These are phyloP conservation scores for Elephas maximus DNA, from an alignment of 2,113 vertebrate genomes.

Conservation along the genomic window DNA sequence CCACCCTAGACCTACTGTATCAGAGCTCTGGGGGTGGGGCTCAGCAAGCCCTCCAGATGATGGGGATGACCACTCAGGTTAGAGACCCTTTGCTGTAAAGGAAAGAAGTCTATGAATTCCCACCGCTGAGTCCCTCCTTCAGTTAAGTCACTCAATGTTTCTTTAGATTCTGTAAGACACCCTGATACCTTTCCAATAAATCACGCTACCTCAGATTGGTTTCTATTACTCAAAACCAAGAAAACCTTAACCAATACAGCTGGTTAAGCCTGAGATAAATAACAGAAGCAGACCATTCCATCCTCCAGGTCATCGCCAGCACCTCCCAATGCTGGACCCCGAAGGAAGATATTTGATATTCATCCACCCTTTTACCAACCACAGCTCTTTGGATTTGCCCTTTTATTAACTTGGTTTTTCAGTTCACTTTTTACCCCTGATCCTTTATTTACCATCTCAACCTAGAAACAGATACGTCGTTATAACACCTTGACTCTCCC, in stretches of 20 bases:
- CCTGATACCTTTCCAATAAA: slow-evolving; percentile 54
- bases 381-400: neutral
- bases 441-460: neutral
- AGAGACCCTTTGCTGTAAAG: neutral
- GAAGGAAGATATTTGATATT: neutral
- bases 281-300: neutral
- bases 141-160: neutral
- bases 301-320: neutral
- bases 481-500: neutral
- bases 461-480: neutral
- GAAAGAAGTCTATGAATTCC: neutral
- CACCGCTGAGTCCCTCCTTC: neutral
- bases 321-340: neutral
- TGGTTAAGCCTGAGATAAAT: neutral
- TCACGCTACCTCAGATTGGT: slow-evolving; percentile 46
- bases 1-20: neutral
- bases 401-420: slow-evolving; percentile 25
- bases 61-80: neutral
- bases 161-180: slow-evolving; percentile 41
- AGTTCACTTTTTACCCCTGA: neutral
- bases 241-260: slow-evolving; percentile 13
- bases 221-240: slow-evolving; percentile 47
- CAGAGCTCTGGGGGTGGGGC: neutral
- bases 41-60: neutral
- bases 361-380: neutral